A percentile compares a stretch with the other conserved stretches of the same genome.
These are phyloP conservation scores for Platycheirus albimanus DNA, from an alignment of 2,888 invertebrate species.

Conservation along the genomic window DNA sequence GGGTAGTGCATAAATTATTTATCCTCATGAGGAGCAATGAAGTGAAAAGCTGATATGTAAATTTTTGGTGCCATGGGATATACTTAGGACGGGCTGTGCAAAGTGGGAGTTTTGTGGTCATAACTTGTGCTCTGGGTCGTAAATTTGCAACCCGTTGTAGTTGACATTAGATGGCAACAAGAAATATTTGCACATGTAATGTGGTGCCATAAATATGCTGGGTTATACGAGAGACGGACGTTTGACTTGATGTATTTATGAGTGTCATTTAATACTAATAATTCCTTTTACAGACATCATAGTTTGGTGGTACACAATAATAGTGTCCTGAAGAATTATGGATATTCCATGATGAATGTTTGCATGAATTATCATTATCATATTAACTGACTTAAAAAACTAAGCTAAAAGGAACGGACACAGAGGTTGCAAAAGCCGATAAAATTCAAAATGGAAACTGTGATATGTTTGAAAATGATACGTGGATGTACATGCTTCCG, in stretches of 20 bases:
- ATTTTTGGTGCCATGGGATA: slow-evolving; percentile 21
- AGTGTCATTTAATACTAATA: slow-evolving; percentile 29
- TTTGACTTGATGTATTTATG: slow-evolving; percentile 66
- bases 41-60: slow-evolving; percentile 64
- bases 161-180: slow-evolving; percentile 62
- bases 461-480: too few species aligned
- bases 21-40: slow-evolving; percentile 45
- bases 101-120: slow-evolving; percentile 51
- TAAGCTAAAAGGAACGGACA: too few species aligned
- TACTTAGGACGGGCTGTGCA: background rate
- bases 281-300: slow-evolving; percentile 9
- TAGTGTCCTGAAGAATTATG: background rate
- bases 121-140: slow-evolving; percentile 56
- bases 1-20: slow-evolving; percentile 43
- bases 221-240: slow-evolving; percentile 56
- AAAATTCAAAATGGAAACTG: too few species aligned
- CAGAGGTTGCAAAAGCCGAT: too few species aligned
- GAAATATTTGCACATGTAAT: slow-evolving; percentile 69
- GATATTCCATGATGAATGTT: too few species aligned
- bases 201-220: slow-evolving; percentile 59
- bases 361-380: too few species aligned
- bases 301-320: background rate
- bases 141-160: slow-evolving; percentile 59
- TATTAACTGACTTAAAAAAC: too few species aligned
- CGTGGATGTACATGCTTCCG: too few species aligned